Evolutionary conservation across 2,888 invertebrate species (phyloP).

Genomic region (Patella pellucida): DNA sequence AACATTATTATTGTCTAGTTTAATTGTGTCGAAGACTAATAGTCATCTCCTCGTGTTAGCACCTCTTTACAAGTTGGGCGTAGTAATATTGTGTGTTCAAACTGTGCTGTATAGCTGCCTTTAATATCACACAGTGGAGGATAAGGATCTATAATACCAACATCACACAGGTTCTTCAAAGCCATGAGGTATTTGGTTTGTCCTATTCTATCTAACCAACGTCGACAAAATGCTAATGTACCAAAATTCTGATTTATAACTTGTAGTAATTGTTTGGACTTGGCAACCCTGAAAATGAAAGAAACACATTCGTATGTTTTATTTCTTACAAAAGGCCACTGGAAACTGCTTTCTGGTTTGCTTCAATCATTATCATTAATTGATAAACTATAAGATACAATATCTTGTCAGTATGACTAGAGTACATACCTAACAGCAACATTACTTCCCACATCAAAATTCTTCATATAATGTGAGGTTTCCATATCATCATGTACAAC

Average conservation of each 20-base stretch:
- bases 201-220: constrained; percentile 97
- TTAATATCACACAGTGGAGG: constrained; percentile 97
- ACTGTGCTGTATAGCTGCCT: constrained; percentile 99
- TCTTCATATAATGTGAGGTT: constrained; percentile 99
- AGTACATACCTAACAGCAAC: constrained; percentile 84
- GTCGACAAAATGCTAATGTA: constrained; percentile 97
- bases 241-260: constrained; percentile 97
- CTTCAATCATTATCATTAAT: too few relatives aligned
- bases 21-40: constrained; percentile 74
- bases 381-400: too few relatives aligned
- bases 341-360: too few relatives aligned
- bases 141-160: constrained; percentile 97
- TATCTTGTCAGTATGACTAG: too few relatives aligned
- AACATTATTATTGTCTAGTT: too few relatives aligned
- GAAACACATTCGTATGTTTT: too few relatives aligned
- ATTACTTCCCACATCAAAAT: constrained; percentile 86
- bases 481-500: constrained; percentile 98
- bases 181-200: constrained; percentile 99
- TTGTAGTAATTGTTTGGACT: constrained; percentile 91
- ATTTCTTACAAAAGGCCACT: too few relatives aligned
- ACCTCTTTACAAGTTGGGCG: constrained; percentile 99
- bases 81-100: constrained; percentile 97
- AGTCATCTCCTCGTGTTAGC: constrained; percentile 95
- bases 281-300: constrained; percentile 78
- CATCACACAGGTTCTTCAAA: constrained; percentile 97